Evolutionary conservation across 1,140 invertebrate genomes (phyloP).

Genomic region (Drosophila asahinai): DNA sequence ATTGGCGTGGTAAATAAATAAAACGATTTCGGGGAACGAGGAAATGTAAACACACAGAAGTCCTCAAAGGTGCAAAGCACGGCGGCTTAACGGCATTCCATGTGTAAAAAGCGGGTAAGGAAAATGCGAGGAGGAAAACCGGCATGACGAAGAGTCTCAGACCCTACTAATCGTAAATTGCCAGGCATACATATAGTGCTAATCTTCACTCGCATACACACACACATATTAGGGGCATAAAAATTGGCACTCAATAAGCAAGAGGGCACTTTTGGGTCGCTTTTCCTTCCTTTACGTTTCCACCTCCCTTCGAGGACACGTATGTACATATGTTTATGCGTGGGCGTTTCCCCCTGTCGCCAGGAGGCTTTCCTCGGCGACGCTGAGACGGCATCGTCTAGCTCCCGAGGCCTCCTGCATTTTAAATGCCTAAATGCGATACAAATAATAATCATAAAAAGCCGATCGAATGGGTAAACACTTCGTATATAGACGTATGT

Average conservation of each 20-base stretch:
- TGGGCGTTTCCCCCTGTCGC: constrained; percentile 32
- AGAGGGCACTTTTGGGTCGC: constrained; percentile 71
- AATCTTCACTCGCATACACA: constrained; percentile 49
- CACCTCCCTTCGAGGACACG: constrained; percentile 23
- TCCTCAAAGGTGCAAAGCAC: constrained; percentile 64
- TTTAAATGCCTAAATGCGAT: constrained; percentile 70
- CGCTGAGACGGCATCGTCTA: constrained; percentile 50
- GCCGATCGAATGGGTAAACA: constrained; percentile 23
- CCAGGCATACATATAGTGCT: constrained; percentile 41
- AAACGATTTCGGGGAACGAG: constrained; percentile 65
- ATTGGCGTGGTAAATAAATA: constrained; percentile 71
- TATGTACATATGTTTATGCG: constrained; percentile 22
- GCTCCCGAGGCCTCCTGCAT: constrained; percentile 44
- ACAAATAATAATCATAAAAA: constrained; percentile 44
- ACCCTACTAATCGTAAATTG: constrained; percentile 60
- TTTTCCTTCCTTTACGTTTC: constrained; percentile 7
- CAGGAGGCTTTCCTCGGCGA: constrained; percentile 21
- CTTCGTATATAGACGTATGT: not conserved
- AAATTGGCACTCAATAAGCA: constrained; percentile 82
- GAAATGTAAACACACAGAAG: constrained; percentile 69
- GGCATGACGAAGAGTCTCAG: constrained; percentile 35
- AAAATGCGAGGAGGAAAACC: constrained; percentile 7
- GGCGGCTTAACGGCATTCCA: constrained; percentile 29
- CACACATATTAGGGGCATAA: constrained; percentile 70
- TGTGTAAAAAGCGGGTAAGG: constrained; percentile 10